Conservation (phyloP, 2,797 vertebrate genomes). For the Cichlasoma orientale region DNA sequence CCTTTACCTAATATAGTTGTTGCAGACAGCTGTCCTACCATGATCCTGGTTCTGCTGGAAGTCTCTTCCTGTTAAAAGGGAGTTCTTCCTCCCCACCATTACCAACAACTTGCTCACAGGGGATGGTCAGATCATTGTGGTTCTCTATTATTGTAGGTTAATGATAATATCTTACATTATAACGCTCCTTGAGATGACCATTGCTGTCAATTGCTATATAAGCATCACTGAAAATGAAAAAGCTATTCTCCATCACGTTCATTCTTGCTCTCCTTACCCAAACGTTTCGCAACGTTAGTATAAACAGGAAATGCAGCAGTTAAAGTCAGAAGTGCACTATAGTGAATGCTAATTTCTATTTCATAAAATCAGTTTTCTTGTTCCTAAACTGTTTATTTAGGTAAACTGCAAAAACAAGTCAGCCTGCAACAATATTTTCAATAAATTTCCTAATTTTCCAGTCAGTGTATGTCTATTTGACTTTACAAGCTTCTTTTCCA, state of each 20-base stretch:
- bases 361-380: not conserved
- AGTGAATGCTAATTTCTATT: not conserved
- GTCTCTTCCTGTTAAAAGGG: not conserved
- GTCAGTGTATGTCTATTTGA: not conserved
- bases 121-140: not conserved
- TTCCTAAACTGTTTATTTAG: conserved; percentile 43
- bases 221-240: not conserved
- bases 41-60: not conserved
- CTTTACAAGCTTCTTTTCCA: not conserved
- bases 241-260: not conserved
- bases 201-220: not conserved
- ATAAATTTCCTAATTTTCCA: not conserved
- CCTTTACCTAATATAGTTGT: not conserved
- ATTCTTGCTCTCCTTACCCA: not conserved
- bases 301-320: not conserved
- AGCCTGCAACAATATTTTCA: not conserved
- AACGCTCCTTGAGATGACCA: not conserved
- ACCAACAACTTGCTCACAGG: not conserved
- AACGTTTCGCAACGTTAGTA: not conserved
- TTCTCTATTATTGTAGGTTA: not conserved
- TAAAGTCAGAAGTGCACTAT: not conserved
- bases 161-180: not conserved
- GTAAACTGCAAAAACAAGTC: conserved; percentile 3
- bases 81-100: not conserved
- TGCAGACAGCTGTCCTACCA: not conserved